A percentile compares a stretch with the other conserved stretches of the same genome.
These are phyloP conservation scores for Agonopterix subpropinquella DNA, from an alignment of 2,888 invertebrate species.

Conservation along the genomic window DNA sequence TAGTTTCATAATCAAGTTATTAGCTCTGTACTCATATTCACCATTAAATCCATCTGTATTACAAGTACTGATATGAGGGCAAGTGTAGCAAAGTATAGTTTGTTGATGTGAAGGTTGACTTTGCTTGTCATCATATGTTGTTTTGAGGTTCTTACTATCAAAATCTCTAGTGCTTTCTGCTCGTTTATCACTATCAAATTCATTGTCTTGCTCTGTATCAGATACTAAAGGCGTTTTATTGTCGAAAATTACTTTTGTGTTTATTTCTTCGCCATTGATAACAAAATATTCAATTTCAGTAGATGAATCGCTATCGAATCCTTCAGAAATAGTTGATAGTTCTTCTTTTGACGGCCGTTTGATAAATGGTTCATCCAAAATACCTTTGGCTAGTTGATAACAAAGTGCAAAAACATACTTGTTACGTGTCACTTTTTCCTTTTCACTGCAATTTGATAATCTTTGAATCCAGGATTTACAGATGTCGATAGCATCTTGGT, in stretches of 20 bases:
- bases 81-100: constrained; percentile 24
- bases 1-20: constrained; percentile 48
- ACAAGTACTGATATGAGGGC: constrained; percentile 19
- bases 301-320: constrained; percentile 34
- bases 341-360: constrained; percentile 32
- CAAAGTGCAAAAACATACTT: constrained; percentile 55
- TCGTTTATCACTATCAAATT: constrained; percentile 10
- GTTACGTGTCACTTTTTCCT: constrained; percentile 49
- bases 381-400: constrained; percentile 54
- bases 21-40: constrained; percentile 41
- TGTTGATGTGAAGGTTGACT: constrained; percentile 14
- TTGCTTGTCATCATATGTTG: constrained; percentile 6
- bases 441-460: constrained; percentile 36
- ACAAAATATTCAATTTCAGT: constrained; percentile 43
- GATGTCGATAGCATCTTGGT: constrained; percentile 39
- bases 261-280: constrained; percentile 32
- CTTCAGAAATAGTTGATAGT: constrained; percentile 34
- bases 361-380: constrained; percentile 47
- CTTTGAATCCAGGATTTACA: constrained; percentile 62
- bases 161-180: constrained; percentile 10
- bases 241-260: constrained; percentile 31
- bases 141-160: constrained; percentile 17
- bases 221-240: constrained; percentile 22
- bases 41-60: constrained; percentile 15
- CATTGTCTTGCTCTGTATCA: constrained; percentile 28